Percentiles rank a stretch among this genome's conserved stretches.
These are phyloP conservation scores for Pyrochroa serraticornis DNA, from an alignment of 2,888 invertebrate species.

Conservation along the genomic window DNA sequence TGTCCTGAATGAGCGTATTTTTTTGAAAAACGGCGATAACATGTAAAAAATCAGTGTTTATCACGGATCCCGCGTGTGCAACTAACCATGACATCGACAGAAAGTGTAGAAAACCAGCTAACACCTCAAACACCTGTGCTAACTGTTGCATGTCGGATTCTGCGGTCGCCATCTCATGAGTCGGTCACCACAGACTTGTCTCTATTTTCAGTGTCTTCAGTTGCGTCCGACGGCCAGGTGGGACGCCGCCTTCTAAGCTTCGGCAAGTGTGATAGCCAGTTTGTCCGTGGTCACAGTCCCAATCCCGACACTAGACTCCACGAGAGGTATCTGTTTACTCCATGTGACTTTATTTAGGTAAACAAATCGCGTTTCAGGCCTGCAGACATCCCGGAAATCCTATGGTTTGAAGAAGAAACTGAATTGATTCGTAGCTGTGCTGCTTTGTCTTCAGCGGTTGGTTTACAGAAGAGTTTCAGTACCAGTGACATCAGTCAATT, in stretches of 20 bases:
- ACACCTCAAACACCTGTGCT: slow-evolving; percentile 60
- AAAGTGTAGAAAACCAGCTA: slow-evolving; percentile 40
- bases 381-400: slow-evolving; percentile 67
- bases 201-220: slow-evolving; percentile 72
- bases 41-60: slow-evolving; percentile 5
- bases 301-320: slow-evolving; percentile 66
- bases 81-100: slow-evolving; percentile 26
- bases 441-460: slow-evolving; percentile 77
- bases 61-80: not conserved
- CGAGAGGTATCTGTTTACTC: slow-evolving; percentile 39
- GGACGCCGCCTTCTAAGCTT: slow-evolving; percentile 59
- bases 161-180: slow-evolving; percentile 82
- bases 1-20: slow-evolving; percentile 4
- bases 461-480: slow-evolving; percentile 84
- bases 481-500: slow-evolving; percentile 76
- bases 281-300: slow-evolving; percentile 70
- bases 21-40: slow-evolving; percentile 8
- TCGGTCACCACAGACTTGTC: slow-evolving; percentile 84
- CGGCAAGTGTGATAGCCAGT: slow-evolving; percentile 60
- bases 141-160: slow-evolving; percentile 66
- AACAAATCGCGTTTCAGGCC: slow-evolving; percentile 53
- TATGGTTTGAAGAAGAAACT: slow-evolving; percentile 76
- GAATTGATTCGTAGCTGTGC: slow-evolving; percentile 82
- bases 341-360: slow-evolving; percentile 6
- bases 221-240: slow-evolving; percentile 62